Evolutionary conservation across 2,797 vertebrate species (phyloP), one percentile per base, ranked within the genome.

Genomic region (Xenentodon cancila): DNA sequence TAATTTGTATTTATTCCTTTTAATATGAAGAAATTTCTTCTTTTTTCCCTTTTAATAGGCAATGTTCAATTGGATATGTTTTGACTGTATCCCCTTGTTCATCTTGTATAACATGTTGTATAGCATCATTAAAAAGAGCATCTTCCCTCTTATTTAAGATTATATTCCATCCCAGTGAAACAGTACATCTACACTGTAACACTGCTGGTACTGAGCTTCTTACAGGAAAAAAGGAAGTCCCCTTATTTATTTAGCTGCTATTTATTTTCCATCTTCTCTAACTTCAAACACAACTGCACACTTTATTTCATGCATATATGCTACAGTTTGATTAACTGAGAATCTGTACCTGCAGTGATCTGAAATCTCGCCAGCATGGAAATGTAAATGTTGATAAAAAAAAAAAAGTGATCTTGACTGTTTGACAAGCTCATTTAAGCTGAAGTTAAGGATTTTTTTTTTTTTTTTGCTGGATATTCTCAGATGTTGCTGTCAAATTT

Each of bases 401-500:
- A 80, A 25, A 25, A 25, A 87, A 86, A 80, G 77, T 75, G 80
- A 84, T 84, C 50, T 79, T 77, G 88, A 88, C 83, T 90, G 87
- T 89, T 84, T 85, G 81, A 79, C 59, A 88, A 84, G 88, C 81
- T 91, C 53, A 65, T 81, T 75, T 66, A 82, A 78, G 80, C 82
- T 89, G 69, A 90, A 80, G 84, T 67, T 73, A 73, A 20, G 62
- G 80, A 80, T 88, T 86, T 88, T 75, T 6, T 9, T 45, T 9
- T 45, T 21, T 47, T 21, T 21, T 47, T 80, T 91, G 87, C 88
- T 87, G 84, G 81, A 91, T 92, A 91, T 89, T 83, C 85, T 91
- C 91, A 84, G 79, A 85, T 91, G 89, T 87, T 90, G 83, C 72
- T 84, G 90, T 92, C 81, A 79, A 94, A 94, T 94, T 84, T 95